Conservation (phyloP, 2,888 invertebrate genomes). For the Hydriomena furcata region DNA sequence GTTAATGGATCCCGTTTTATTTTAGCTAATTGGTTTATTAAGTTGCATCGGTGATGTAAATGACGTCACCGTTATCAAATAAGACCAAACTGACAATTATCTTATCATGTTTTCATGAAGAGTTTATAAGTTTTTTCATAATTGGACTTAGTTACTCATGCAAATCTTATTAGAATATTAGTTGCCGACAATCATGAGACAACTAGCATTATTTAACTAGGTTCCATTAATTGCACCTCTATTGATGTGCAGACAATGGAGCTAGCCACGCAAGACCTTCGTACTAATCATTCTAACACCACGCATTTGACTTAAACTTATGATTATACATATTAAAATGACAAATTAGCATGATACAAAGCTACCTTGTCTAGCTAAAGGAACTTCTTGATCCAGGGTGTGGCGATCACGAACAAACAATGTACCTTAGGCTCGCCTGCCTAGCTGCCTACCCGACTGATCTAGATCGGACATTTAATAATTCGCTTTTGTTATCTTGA, state of each 20-base stretch:
- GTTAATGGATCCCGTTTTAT: no score
- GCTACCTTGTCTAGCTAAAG: conserved; percentile 60
- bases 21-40: no score
- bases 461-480: conserved; percentile 58
- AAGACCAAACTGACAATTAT: no score
- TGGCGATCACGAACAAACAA: conserved; percentile 75
- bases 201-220: conserved; percentile 50
- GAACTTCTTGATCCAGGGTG: conserved; percentile 67
- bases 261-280: conserved; percentile 61
- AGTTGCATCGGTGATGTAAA: no score
- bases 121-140: conserved; percentile 29
- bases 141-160: conserved; percentile 28
- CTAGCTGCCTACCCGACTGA: conserved; percentile 41
- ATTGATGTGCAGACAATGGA: conserved; percentile 59
- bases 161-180: conserved; percentile 47
- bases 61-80: no score
- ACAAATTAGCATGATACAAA: conserved; percentile 68
- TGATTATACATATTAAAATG: conserved; percentile 67
- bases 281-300: conserved; percentile 50
- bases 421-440: conserved; percentile 40
- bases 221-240: conserved; percentile 54
- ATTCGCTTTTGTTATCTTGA: conserved; percentile 57
- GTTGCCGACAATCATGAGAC: conserved; percentile 35
- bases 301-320: conserved; percentile 58
- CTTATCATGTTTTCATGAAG: no score